Conservation (phyloP, 2,797 vertebrate species). For the Darevskia nairensis region DNA sequence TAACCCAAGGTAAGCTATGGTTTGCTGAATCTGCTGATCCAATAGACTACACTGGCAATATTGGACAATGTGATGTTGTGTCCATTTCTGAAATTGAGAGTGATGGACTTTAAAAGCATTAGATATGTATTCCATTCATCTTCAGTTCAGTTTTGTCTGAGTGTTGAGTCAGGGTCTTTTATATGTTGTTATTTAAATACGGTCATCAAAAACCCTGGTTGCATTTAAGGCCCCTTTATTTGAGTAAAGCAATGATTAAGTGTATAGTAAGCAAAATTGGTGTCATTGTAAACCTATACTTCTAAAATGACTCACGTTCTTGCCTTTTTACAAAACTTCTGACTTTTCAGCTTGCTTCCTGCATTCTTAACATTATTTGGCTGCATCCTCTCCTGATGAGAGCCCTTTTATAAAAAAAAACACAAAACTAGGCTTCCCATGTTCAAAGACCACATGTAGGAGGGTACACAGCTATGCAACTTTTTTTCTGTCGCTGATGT, state of each 20-base stretch:
- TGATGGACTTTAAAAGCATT: background rate
- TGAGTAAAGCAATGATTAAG: background rate
- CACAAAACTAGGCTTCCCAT: background rate
- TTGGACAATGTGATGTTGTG: background rate
- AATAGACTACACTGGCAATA: background rate
- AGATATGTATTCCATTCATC: background rate
- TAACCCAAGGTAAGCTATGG: conserved; percentile 86
- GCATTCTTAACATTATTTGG: background rate
- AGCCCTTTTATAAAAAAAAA: background rate
- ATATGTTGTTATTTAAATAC: background rate
- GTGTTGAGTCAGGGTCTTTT: background rate
- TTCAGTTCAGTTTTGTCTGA: background rate
- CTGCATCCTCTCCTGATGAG: background rate
- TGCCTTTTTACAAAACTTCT: background rate
- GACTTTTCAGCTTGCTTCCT: background rate
- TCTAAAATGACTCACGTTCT: background rate
- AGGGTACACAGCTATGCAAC: background rate
- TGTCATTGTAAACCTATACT: background rate
- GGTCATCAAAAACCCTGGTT: background rate
- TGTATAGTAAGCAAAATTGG: background rate
- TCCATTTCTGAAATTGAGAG: background rate
- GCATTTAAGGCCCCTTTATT: background rate
- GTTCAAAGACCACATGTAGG: background rate
- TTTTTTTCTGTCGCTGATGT: background rate
- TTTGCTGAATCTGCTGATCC: background rate